These are phyloP conservation scores for Bedellia somnulentella DNA, from an alignment of 2,888 invertebrate genomes.

Conservation along the genomic window DNA sequence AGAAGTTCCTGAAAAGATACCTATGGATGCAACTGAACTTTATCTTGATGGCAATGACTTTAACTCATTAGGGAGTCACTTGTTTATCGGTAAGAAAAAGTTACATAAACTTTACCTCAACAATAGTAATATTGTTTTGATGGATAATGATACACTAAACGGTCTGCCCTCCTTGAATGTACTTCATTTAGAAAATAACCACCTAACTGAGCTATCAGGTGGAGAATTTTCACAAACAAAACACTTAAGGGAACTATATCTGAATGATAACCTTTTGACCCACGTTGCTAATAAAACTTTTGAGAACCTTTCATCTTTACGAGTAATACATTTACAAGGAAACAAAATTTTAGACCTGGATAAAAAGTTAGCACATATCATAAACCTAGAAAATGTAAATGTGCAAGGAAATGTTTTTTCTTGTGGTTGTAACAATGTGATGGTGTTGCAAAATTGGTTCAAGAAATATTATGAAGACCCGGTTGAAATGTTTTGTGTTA, in stretches of 20 bases:
- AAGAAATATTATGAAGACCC: conserved; percentile 65
- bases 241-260: conserved; percentile 74
- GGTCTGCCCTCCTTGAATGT: conserved; percentile 72
- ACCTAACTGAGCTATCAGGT: conserved; percentile 69
- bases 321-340: conserved; percentile 72
- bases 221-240: conserved; percentile 79
- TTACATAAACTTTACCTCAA: conserved; percentile 76
- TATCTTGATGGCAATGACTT: conserved; percentile 83
- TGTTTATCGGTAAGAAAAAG: conserved; percentile 83
- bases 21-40: conserved; percentile 87
- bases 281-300: conserved; percentile 76
- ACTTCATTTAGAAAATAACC: conserved; percentile 77
- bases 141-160: conserved; percentile 79
- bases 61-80: conserved; percentile 72
- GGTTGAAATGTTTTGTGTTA: conserved; percentile 66
- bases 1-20: conserved; percentile 74
- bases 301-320: conserved; percentile 68
- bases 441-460: conserved; percentile 68
- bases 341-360: conserved; percentile 75
- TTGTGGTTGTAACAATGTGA: conserved; percentile 72
- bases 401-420: conserved; percentile 78
- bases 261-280: conserved; percentile 76
- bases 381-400: conserved; percentile 65
- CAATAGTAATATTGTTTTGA: conserved; percentile 70
- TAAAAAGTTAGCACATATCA: conserved; percentile 63